These are phyloP conservation scores for Dioctria linearis DNA, from an alignment of 2,888 invertebrate genomes.

Conservation along the genomic window DNA sequence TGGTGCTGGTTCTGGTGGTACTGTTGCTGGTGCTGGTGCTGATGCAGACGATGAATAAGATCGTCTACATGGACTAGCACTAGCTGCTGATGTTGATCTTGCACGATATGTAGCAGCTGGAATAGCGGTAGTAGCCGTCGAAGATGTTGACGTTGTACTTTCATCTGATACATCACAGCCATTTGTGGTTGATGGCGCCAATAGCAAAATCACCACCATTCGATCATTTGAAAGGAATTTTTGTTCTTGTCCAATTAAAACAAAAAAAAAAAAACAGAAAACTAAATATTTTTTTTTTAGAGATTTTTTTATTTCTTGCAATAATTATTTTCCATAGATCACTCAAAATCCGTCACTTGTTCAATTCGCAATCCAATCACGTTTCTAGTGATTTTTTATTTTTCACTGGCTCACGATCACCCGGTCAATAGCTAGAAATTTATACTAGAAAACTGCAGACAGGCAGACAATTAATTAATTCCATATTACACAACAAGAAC, in stretches of 20 bases:
- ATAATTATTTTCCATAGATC: constrained; percentile 5
- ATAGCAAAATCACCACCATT: constrained; percentile 72
- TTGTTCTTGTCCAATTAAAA: constrained; percentile 48
- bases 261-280: background rate
- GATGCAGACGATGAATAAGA: constrained; percentile 60
- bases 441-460: constrained; percentile 1
- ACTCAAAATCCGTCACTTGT: background rate
- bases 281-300: background rate
- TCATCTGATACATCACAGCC: constrained; percentile 67
- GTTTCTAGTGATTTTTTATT: constrained; percentile 12
- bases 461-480: constrained; percentile 3
- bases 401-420: constrained; percentile 13
- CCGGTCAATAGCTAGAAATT: background rate
- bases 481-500: constrained; percentile 4
- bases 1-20: too few relatives aligned
- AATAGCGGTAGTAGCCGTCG: constrained; percentile 68
- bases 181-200: constrained; percentile 69
- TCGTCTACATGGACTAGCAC: constrained; percentile 62
- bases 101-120: constrained; percentile 62
- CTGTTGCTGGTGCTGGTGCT: background rate
- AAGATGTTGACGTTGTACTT: constrained; percentile 65
- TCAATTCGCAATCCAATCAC: background rate
- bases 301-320: background rate
- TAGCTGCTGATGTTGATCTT: constrained; percentile 60
- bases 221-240: constrained; percentile 69